phyloP scores from a whole-genome alignment of 2,113 vertebrate species.

The Platysteira castanea region DNA sequence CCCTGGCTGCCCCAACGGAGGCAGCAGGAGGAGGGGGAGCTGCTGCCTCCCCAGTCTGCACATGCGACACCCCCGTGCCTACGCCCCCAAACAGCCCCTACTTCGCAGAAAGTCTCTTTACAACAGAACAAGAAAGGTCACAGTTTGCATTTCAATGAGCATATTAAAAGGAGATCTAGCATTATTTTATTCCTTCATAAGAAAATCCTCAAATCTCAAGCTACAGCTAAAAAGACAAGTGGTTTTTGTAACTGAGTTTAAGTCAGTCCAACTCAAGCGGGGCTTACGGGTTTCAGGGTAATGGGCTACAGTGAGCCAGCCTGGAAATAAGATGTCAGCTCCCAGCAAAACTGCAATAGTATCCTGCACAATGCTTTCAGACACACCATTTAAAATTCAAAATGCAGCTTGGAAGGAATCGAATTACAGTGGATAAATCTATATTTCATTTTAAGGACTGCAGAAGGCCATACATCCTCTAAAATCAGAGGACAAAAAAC shows the following conservation, averaged over 20 bases:
- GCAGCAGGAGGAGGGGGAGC: slow-evolving; percentile 35
- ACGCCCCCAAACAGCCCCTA: neutral
- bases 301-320: neutral
- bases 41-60: slow-evolving; percentile 2
- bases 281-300: neutral
- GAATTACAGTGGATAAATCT: neutral
- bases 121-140: slow-evolving; percentile 8
- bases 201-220: neutral
- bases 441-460: neutral
- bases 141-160: slow-evolving; percentile 40
- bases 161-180: slow-evolving; percentile 28
- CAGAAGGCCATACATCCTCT: neutral
- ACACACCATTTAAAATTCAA: slow-evolving; percentile 13
- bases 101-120: neutral
- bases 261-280: neutral
- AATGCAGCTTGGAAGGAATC: slow-evolving; percentile 7
- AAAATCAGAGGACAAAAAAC: neutral
- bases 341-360: neutral
- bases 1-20: slow-evolving; percentile 40
- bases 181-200: neutral
- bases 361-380: neutral
- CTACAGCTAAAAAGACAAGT: neutral
- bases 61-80: neutral
- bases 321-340: neutral
- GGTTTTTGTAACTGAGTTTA: neutral